Base-by-base conservation (phyloP, 2,888 invertebrate genomes). In the Xanthia togata region DNA sequence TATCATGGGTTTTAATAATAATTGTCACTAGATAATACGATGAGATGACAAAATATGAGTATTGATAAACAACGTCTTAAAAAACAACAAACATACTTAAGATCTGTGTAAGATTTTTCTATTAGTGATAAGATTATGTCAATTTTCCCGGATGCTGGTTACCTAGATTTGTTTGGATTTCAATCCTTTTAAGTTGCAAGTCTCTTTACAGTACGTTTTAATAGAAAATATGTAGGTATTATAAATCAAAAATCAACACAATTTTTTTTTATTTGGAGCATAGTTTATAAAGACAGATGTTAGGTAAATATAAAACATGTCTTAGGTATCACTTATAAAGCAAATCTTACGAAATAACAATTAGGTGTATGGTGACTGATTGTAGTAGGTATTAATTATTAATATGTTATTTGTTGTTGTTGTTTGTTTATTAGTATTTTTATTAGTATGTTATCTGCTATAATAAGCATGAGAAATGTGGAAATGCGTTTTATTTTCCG, bases 401-500 rank as follows among this genome's bases (percentile, higher is more conserved):
- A 38, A 38, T 31, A 31, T 31, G 31, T 31, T 31, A 31, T 31
- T 31, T 31, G 31, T 31, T 31, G 31, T 31, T 31, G 31, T 31
- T 31, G 2, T 31, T 31, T 2, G 31, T 31, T 31, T 31, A 31
- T 11, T n/a, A n/a, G n/a, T n/a, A n/a, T n/a, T n/a, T n/a, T n/a
- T n/a, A 23, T 53, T 35, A n/a, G n/a, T 50, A 9, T 5, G 4
- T 50, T 31, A 31, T 62, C 53, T 17, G 12, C 44, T 41, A 47
- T 50, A 41, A 12, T 41, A 9, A 31, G 59, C 20, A 55, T 81
- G 44, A 65, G 23, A 81, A 38, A 44, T n/a, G 9, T 53, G 11
- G 11, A n/a, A 38, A 70, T 57, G 31, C 47, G 55, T 55, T 35
- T 8, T n/a, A 80, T 63, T 68, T 57, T 77, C 17, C 12, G 8